These are phyloP conservation scores for Lasiurus cinereus DNA, from an alignment of 2,113 vertebrate species.

Conservation along the genomic window DNA sequence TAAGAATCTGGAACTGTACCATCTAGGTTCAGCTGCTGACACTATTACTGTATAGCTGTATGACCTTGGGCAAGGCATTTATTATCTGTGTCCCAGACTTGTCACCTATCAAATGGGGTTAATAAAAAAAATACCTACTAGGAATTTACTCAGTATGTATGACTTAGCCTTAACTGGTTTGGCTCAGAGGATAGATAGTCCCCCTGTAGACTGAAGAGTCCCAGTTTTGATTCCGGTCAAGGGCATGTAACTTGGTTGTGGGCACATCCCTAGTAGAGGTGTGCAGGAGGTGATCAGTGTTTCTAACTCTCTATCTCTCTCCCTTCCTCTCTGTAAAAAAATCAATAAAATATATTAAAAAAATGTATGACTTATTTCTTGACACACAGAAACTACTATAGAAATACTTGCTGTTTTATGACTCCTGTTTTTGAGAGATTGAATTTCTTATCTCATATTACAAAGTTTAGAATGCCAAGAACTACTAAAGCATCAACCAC, in stretches of 20 bases:
- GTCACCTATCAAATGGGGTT: background rate
- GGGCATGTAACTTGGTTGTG: too few relatives aligned
- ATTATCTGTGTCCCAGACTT: background rate
- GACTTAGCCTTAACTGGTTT: background rate
- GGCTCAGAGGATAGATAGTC: too few relatives aligned
- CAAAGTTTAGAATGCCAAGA: background rate
- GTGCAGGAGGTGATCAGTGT: too few relatives aligned
- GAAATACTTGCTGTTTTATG: background rate
- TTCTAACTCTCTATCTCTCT: too few relatives aligned
- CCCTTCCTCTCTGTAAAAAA: too few relatives aligned
- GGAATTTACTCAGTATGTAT: background rate
- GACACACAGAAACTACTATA: background rate
- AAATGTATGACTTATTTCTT: background rate
- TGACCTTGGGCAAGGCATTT: background rate
- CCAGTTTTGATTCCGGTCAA: too few relatives aligned
- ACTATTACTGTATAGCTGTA: background rate
- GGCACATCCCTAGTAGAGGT: too few relatives aligned
- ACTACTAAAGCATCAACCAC: background rate
- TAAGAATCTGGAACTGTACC: background rate
- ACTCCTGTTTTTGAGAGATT: background rate
- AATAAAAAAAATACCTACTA: background rate
- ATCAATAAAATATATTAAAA: too few relatives aligned
- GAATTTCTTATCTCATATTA: slow-evolving; percentile 26
- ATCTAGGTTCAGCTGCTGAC: background rate
- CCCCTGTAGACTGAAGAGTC: too few relatives aligned